A percentile compares a stretch with the other conserved stretches of the same genome.
phyloP scores from a whole-genome alignment of 1,140 invertebrate species.

The Cydia strobilella region DNA sequence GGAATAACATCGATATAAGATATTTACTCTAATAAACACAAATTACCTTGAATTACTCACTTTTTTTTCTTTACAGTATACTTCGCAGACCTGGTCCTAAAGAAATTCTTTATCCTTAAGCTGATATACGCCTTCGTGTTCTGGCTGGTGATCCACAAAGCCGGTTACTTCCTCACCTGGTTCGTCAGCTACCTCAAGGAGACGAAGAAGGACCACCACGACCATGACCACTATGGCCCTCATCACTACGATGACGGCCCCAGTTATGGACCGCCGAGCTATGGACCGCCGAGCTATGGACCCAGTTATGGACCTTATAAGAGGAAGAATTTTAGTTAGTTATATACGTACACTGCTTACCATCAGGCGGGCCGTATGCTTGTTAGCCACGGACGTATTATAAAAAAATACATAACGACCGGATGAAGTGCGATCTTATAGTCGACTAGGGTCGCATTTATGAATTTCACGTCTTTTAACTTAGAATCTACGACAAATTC shows the following conservation, averaged over 20 bases:
- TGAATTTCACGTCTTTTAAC: neutral
- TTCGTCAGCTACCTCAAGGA: conserved; percentile 66
- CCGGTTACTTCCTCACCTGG: conserved; percentile 70
- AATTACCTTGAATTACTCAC: too few relatives aligned
- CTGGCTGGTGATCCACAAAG: conserved; percentile 70
- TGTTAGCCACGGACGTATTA: too few relatives aligned
- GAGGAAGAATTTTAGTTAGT: conserved; percentile 37
- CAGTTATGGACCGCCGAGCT: conserved; percentile 34
- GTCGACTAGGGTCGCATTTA: neutral
- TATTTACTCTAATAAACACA: too few relatives aligned
- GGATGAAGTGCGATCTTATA: neutral
- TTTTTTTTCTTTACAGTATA: conserved; percentile 54
- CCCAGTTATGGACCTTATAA: conserved; percentile 45
- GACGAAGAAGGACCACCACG: conserved; percentile 53
- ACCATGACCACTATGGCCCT: conserved; percentile 36
- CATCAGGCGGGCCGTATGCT: too few relatives aligned
- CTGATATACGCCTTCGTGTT: conserved; percentile 68
- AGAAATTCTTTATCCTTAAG: conserved; percentile 71
- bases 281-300: conserved; percentile 36
- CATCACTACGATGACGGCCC: conserved; percentile 45
- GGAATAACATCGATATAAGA: too few relatives aligned
- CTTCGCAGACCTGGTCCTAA: conserved; percentile 64
- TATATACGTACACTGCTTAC: too few relatives aligned
- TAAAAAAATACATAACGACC: neutral
- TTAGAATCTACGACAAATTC: too few relatives aligned